Conservation (phyloP, 2,888 invertebrate species). For the Drosophila cracens region DNA sequence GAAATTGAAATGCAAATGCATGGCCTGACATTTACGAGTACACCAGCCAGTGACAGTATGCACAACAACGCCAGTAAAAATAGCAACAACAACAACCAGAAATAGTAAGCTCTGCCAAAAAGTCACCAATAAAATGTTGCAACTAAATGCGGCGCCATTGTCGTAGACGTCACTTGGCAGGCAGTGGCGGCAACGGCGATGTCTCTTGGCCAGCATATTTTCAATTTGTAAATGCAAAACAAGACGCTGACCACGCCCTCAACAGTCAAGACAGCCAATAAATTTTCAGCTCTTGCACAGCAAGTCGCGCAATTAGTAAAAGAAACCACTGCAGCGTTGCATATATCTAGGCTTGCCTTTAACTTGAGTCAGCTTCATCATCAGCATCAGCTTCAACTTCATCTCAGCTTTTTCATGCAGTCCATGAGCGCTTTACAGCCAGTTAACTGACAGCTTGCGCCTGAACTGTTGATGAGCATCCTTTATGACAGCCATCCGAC, state of each 20-base stretch:
- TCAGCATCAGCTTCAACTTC: background rate
- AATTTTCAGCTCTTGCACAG: slow-evolving; percentile 42
- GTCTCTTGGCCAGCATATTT: slow-evolving; percentile 61
- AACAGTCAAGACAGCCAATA: slow-evolving; percentile 62
- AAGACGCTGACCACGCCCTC: slow-evolving; percentile 71
- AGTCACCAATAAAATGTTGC: slow-evolving; percentile 81
- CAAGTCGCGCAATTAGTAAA: slow-evolving; percentile 61
- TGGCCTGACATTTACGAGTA: slow-evolving; percentile 76
- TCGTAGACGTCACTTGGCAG: slow-evolving; percentile 58
- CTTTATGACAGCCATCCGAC: slow-evolving; percentile 75
- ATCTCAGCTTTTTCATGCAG: slow-evolving; percentile 10
- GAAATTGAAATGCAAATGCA: slow-evolving; percentile 80
- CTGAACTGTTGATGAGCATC: slow-evolving; percentile 70
- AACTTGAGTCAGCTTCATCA: background rate
- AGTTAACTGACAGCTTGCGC: slow-evolving; percentile 32
- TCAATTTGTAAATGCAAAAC: slow-evolving; percentile 79
- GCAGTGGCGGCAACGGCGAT: slow-evolving; percentile 14
- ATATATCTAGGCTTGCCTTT: slow-evolving; percentile 36
- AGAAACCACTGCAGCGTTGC: slow-evolving; percentile 47
- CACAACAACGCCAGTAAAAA: slow-evolving; percentile 36
- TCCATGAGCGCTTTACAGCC: slow-evolving; percentile 49
- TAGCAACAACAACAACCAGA: slow-evolving; percentile 36
- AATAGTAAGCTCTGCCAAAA: slow-evolving; percentile 66
- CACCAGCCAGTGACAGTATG: slow-evolving; percentile 57
- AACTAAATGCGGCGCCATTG: slow-evolving; percentile 78